phyloP scores from a whole-genome alignment of 2,888 invertebrate genomes.

The Diachrysia chrysitis region DNA sequence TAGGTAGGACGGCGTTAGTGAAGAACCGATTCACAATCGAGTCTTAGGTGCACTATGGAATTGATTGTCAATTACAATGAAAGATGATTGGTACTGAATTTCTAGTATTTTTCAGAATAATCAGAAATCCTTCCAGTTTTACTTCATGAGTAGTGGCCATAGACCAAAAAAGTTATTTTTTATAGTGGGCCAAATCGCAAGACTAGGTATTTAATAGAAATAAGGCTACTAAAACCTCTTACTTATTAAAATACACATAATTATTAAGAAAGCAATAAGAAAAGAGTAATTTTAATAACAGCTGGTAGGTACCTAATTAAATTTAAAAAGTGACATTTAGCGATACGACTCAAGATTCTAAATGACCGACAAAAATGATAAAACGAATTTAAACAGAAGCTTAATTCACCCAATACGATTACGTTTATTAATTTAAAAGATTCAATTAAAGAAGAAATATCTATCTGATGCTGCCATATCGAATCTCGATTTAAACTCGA shows the following conservation, averaged over 20 bases:
- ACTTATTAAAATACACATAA: background rate
- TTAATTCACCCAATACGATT: conserved; percentile 26
- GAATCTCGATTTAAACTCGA: conserved; percentile 49
- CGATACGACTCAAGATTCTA: background rate
- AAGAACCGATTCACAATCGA: background rate
- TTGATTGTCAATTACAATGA: background rate
- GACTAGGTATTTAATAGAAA: background rate
- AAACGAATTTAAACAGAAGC: conserved; percentile 11
- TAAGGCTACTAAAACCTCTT: background rate
- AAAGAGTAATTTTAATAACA: background rate
- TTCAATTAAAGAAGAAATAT: conserved; percentile 52
- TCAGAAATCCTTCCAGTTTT: too few species aligned
- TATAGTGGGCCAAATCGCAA: background rate
- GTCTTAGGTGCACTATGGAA: background rate
- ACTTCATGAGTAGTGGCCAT: background rate
- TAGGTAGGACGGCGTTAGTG: background rate
- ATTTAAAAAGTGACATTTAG: background rate
- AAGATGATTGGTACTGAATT: too few species aligned
- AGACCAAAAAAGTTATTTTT: background rate
- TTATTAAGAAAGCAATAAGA: background rate
- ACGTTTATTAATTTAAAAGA: conserved; percentile 43
- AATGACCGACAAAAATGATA: background rate
- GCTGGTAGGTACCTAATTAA: conserved; percentile 4
- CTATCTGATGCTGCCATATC: conserved; percentile 33
- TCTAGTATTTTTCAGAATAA: too few species aligned